Conservation (phyloP, 2,888 invertebrate species). For the Tigriopus californicus region DNA sequence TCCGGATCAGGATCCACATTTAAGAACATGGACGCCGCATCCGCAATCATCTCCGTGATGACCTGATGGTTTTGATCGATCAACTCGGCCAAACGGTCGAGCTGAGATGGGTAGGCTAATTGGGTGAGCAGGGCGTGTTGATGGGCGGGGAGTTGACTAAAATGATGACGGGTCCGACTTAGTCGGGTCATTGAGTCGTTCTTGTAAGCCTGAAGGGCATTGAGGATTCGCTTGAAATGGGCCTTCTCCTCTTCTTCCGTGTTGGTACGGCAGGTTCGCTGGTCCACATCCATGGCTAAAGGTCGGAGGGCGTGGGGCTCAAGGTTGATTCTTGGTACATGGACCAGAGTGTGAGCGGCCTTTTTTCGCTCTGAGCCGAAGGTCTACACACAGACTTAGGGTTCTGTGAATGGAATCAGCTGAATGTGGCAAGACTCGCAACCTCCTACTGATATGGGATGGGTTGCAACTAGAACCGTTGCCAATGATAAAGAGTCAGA, state of each 20-base stretch:
- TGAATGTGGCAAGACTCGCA: too few relatives aligned
- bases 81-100: slow-evolving; percentile 52
- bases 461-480: too few relatives aligned
- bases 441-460: too few relatives aligned
- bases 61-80: slow-evolving; percentile 46
- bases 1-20: slow-evolving; percentile 49
- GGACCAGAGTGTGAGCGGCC: too few relatives aligned
- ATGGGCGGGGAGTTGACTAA: slow-evolving; percentile 32
- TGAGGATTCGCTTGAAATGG: neutral
- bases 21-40: slow-evolving; percentile 31
- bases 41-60: slow-evolving; percentile 48
- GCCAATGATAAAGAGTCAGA: too few relatives aligned
- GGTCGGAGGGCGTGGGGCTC: too few relatives aligned
- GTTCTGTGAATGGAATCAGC: too few relatives aligned
- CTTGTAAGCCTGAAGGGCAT: neutral
- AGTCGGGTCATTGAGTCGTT: neutral
- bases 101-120: slow-evolving; percentile 49
- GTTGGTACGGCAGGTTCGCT: neutral
- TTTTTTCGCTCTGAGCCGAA: too few relatives aligned
- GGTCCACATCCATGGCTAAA: neutral
- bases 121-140: slow-evolving; percentile 51
- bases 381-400: too few relatives aligned
- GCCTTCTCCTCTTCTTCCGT: neutral
- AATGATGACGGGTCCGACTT: neutral
- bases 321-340: too few relatives aligned